Percentiles rank a stretch among this genome's conserved stretches.
These are phyloP conservation scores for Saturnia pavonia DNA, from an alignment of 2,888 invertebrate genomes.

Conservation along the genomic window DNA sequence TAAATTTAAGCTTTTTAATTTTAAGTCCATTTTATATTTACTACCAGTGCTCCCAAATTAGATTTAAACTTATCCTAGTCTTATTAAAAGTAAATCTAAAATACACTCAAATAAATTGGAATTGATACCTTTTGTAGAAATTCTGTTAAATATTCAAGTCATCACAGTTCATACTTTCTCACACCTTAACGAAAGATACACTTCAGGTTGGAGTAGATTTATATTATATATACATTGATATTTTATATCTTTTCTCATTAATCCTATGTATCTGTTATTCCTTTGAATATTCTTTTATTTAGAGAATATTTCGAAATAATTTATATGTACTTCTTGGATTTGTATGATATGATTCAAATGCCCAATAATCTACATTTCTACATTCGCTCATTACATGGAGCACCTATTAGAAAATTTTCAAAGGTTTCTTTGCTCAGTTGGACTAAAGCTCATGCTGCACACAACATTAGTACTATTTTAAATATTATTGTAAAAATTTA, in stretches of 20 bases:
- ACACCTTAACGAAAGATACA: too few species aligned
- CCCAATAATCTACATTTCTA: neutral
- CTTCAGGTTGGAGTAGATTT: too few species aligned
- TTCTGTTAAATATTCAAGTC: too few species aligned
- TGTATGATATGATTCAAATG: neutral
- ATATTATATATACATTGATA: too few species aligned
- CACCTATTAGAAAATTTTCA: neutral
- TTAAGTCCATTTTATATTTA: neutral
- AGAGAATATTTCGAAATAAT: neutral
- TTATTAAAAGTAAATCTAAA: neutral
- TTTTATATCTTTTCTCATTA: neutral
- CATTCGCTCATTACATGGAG: neutral
- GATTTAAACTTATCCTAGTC: neutral
- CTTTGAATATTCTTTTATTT: neutral
- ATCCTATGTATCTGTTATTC: too few species aligned
- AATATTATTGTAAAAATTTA: too few species aligned
- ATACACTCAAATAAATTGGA: neutral
- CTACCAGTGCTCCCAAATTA: neutral
- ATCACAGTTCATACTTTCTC: too few species aligned
- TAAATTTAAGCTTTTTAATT: neutral
- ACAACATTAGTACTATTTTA: neutral
- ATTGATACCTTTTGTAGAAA: too few species aligned
- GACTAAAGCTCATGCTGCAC: neutral
- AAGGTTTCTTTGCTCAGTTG: too few species aligned
- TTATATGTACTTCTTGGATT: neutral